These are phyloP conservation scores for Gerris lacustris DNA, from an alignment of 2,888 invertebrate species.

Conservation along the genomic window DNA sequence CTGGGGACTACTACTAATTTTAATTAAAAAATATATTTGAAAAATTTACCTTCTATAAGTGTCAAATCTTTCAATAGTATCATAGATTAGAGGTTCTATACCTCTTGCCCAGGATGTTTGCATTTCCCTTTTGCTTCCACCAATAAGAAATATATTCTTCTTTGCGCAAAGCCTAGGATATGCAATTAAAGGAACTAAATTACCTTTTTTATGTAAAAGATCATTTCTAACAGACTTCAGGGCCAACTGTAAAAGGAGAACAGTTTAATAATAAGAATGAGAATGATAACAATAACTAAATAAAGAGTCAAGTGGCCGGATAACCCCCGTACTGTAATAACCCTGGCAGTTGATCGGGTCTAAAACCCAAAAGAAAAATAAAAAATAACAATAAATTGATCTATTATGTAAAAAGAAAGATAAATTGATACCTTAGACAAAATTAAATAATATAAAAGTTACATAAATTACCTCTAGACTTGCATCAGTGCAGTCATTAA, in stretches of 20 bases:
- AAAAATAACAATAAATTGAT: too few relatives aligned
- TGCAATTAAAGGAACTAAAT: slow-evolving; percentile 56
- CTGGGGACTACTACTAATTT: too few relatives aligned
- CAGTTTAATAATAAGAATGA: slow-evolving; percentile 8
- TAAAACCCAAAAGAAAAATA: too few relatives aligned
- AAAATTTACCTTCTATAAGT: slow-evolving; percentile 50
- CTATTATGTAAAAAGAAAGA: too few relatives aligned
- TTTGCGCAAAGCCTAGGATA: slow-evolving; percentile 74
- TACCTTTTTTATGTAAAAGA: slow-evolving; percentile 42
- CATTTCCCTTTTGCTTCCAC: slow-evolving; percentile 73
- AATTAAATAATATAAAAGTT: too few relatives aligned
- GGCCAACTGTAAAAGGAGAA: slow-evolving; percentile 39
- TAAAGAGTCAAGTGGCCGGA: too few relatives aligned
- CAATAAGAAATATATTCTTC: slow-evolving; percentile 75
- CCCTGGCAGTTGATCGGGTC: too few relatives aligned
- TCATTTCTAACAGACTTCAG: slow-evolving; percentile 67
- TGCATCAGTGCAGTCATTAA: slow-evolving; percentile 64
- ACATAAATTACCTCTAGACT: slow-evolving; percentile 50
- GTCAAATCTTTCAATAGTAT: slow-evolving; percentile 72
- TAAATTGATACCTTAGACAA: too few relatives aligned
- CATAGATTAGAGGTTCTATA: slow-evolving; percentile 63
- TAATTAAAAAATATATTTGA: neutral
- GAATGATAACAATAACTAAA: neutral
- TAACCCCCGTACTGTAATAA: too few relatives aligned
- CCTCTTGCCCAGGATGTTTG: slow-evolving; percentile 56